Evolutionary conservation across 1,140 invertebrate genomes (phyloP), one percentile per base, ranked within the genome.

Genomic region (Cyrtorhinus lividipennis): DNA sequence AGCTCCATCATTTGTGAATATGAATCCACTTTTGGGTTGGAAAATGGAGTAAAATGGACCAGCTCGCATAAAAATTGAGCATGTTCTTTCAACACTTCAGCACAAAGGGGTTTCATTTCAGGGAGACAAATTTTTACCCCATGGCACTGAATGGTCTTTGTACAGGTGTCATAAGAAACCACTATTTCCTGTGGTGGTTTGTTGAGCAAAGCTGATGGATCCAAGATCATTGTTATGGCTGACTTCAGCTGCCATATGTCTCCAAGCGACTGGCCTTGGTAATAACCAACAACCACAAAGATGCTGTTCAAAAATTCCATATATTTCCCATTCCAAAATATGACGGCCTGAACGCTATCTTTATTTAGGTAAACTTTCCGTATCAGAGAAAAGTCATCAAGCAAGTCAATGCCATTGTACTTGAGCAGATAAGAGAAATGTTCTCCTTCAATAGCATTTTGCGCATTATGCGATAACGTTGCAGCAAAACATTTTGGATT

Each of bases 321-420:
- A 44, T 25, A 46, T 30, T 59, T 59, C 46, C 61, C 61, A n/a
- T 2, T 60, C 63, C 63, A 66, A 24, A 25, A 44, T 22, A 66
- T 58, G 18, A 27, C 53, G 1, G 13, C 65, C 8, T 23, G 25
- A 8, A 64, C 25, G 5, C 48, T 59, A 53, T 53, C 12, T 10
- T 53, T 20, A 15, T 20, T 20, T 12, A 53, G 5, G 20, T 5
- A 8, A 10, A 53, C 20, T 22, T 22, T 53, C 20, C 20, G 10
- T 10, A 53, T 53, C 20, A 20, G 20, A 5, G 8, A 5, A 20
- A 53, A 53, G 20, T 22, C 48, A 5, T 20, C 48, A 53, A 5
- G 5, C 8, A 53, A 8, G 5, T 53, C 48, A 5, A 53, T 5
- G 20, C 48, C 48, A 13, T 53, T 10, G 20, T 53, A 53, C 18